Evolutionary conservation across 2,888 invertebrate genomes (phyloP).

Genomic region (Cheilosia scutellata): DNA sequence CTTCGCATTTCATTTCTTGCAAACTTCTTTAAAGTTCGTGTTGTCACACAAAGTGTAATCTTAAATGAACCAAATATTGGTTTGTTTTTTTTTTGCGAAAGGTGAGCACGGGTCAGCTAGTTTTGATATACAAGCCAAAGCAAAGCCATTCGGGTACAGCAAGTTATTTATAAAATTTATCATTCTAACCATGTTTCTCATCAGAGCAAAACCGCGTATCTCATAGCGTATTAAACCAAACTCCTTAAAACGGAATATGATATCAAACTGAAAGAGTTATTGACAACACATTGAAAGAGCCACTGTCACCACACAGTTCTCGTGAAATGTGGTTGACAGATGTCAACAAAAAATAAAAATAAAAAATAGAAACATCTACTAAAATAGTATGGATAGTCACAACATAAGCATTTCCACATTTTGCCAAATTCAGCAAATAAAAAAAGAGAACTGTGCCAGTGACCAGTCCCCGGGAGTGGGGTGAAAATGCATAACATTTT

Average conservation of each 20-base stretch:
- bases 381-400: not conserved
- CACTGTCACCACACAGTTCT: not conserved
- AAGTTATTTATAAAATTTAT: too few relatives aligned
- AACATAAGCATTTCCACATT: conserved; percentile 28
- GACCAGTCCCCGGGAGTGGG: conserved; percentile 1
- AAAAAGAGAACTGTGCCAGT: conserved; percentile 4
- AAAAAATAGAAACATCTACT: not conserved
- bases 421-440: conserved; percentile 6
- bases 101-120: too few relatives aligned
- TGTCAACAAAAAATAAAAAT: not conserved
- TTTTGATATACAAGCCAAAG: too few relatives aligned
- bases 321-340: conserved; percentile 17
- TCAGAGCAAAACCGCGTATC: not conserved
- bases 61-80: too few relatives aligned
- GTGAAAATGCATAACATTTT: not conserved
- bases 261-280: not conserved
- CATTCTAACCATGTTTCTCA: too few relatives aligned
- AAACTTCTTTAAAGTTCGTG: too few relatives aligned
- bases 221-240: not conserved
- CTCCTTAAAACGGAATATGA: not conserved
- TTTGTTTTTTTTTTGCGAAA: too few relatives aligned
- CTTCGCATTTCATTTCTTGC: too few relatives aligned
- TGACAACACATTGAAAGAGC: not conserved
- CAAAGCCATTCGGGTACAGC: too few relatives aligned
- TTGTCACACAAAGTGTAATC: too few relatives aligned